Evolutionary conservation across 2,888 invertebrate genomes (phyloP).

Genomic region (Calameuta pallipes): DNA sequence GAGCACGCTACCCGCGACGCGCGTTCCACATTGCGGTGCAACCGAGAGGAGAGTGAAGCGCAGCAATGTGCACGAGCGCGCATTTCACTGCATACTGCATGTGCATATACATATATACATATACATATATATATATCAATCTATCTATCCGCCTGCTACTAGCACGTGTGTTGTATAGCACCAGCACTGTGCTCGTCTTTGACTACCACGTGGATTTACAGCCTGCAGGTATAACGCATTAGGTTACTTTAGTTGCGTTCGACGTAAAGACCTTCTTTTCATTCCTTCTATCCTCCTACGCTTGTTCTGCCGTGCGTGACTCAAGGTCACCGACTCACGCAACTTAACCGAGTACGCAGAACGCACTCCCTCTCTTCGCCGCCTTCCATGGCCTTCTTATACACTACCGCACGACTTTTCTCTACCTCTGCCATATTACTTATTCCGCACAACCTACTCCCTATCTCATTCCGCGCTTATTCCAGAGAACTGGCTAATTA

Average conservation of each 20-base stretch:
- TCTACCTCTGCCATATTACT: background rate
- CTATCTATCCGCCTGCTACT: background rate
- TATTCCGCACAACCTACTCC: background rate
- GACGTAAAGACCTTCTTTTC: slow-evolving; percentile 31
- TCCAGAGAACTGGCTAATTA: background rate
- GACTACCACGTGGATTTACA: background rate
- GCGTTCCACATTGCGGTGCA: slow-evolving; percentile 32
- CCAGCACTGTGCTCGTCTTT: background rate
- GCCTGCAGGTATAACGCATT: background rate
- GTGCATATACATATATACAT: too few relatives aligned
- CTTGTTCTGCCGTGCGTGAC: slow-evolving; percentile 40
- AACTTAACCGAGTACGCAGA: background rate
- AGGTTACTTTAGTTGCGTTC: slow-evolving; percentile 30
- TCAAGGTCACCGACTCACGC: slow-evolving; percentile 41
- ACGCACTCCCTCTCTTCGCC: background rate
- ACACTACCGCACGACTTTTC: background rate
- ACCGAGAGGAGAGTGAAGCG: slow-evolving; percentile 17
- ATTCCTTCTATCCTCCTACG: slow-evolving; percentile 19
- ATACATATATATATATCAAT: background rate
- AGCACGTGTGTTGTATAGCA: background rate
- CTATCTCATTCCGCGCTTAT: background rate
- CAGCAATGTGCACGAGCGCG: background rate
- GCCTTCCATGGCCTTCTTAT: background rate
- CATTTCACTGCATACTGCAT: background rate
- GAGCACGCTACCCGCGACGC: slow-evolving; percentile 8